phyloP scores from a whole-genome alignment of 2,113 vertebrate genomes.

The Entomyzon cyanotis region DNA sequence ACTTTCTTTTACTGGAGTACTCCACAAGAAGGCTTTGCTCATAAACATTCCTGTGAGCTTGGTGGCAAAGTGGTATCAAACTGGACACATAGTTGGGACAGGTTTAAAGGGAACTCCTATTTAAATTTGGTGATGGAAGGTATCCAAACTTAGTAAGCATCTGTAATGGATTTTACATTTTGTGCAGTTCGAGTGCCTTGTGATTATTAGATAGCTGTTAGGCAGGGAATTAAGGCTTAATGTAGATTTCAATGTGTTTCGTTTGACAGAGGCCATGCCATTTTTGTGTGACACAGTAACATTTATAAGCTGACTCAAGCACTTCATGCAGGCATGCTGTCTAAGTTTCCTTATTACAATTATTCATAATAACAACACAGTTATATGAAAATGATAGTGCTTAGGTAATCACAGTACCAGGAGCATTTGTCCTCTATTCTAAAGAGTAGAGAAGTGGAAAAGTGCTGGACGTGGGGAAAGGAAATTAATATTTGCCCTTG shows the following conservation, averaged over 20 bases:
- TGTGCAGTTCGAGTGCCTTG: background rate
- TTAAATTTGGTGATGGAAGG: background rate
- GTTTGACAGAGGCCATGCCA: background rate
- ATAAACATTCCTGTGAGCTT: background rate
- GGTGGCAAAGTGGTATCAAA: background rate
- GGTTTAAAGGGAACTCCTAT: background rate
- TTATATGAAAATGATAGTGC: background rate
- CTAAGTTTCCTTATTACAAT: background rate
- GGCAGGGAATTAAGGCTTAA: background rate
- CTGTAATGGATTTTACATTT: background rate
- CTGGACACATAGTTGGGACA: background rate
- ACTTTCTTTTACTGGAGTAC: background rate
- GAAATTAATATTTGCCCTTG: background rate
- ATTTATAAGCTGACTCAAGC: background rate
- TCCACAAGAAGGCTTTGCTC: background rate
- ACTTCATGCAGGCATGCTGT: background rate
- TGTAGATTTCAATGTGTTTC: background rate
- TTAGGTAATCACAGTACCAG: background rate
- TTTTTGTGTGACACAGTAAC: background rate
- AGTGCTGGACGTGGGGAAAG: background rate
- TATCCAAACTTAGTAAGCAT: background rate
- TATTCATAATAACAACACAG: background rate
- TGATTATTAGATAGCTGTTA: background rate
- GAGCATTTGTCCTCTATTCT: background rate
- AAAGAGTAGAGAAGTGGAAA: background rate